Evolutionary conservation across 2,797 vertebrate genomes (phyloP), one percentile per base, ranked within the genome.

Genomic region (Periophthalmus magnuspinnatus): DNA sequence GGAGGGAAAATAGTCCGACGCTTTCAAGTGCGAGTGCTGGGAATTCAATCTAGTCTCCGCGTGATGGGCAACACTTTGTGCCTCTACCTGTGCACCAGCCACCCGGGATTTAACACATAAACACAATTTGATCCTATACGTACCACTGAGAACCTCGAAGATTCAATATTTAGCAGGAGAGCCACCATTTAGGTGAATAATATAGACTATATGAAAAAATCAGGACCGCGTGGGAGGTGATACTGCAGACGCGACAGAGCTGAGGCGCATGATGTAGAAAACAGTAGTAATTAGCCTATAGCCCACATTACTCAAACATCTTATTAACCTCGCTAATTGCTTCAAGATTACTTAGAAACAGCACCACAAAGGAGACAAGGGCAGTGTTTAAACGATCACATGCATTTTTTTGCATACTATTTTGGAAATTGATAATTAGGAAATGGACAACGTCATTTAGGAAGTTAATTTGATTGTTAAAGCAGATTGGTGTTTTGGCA

Each of bases 51-150:
- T 77, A 67, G 62, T 81, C 72, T 77, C 63, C 54, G 52, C 48
- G 67, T 74, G 81, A 83, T 75, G 61, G 74, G 58, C 75, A 84
- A 71, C 64, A 78, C 71, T 77, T 82, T 70, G 65, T 72, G 77
- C 67, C 75, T 50, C 63, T 70, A 74, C 65, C 52, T 61, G 68
- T 5, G 0, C 67, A 66, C 56, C 21, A 38, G 58, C 67, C 69
- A 65, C 75, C 61, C 38, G 71, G 65, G 74, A 79, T 79, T 76
- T 71, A 58, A 68, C 52, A 70, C 55, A 24, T 48, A 64, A 72
- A 63, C 59, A 14, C 19, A 36, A 61, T 38, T 57, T 32, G 55
- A 57, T 57, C 55, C 55, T 16, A 57, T 45, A 45, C 32, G 24
- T 32, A 57, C 24, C 13, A 32, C 24, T 16, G 24, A 32, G 24